Evolutionary conservation across 2,888 invertebrate genomes (phyloP).

Genomic region (Drosophila bunnanda): DNA sequence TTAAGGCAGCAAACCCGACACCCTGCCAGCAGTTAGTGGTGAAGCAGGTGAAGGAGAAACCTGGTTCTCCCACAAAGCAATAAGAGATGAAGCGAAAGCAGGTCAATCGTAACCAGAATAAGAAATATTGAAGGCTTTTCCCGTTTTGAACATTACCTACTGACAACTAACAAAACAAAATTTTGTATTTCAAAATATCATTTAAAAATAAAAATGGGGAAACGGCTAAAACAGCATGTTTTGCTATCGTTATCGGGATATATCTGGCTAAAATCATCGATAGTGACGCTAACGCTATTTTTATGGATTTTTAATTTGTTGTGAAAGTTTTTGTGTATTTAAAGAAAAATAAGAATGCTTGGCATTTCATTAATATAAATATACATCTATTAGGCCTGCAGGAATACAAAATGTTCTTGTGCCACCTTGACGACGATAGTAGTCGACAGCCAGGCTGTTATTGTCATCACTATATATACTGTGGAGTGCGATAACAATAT

Average conservation of each 20-base stretch:
- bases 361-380: not conserved
- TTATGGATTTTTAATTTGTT: not conserved
- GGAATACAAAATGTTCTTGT: not conserved
- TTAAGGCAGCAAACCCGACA: too few relatives aligned
- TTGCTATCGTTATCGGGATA: not conserved
- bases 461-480: not conserved
- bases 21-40: too few relatives aligned
- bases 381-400: not conserved
- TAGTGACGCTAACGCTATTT: too few relatives aligned
- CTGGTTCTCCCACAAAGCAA: too few relatives aligned
- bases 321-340: not conserved
- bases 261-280: not conserved
- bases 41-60: too few relatives aligned
- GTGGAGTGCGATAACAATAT: not conserved
- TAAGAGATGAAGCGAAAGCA: too few relatives aligned
- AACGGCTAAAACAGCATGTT: not conserved
- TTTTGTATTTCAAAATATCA: not conserved
- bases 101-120: too few relatives aligned
- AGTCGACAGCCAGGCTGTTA: too few relatives aligned
- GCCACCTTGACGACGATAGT: too few relatives aligned
- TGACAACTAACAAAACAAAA: not conserved
- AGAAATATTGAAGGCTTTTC: too few relatives aligned
- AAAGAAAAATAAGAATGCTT: not conserved
- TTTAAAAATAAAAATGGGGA: not conserved
- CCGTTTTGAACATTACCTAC: not conserved